Evolutionary conservation across 2,797 vertebrate species (phyloP).

Genomic region (Pseudocheirus occidentalis): DNA sequence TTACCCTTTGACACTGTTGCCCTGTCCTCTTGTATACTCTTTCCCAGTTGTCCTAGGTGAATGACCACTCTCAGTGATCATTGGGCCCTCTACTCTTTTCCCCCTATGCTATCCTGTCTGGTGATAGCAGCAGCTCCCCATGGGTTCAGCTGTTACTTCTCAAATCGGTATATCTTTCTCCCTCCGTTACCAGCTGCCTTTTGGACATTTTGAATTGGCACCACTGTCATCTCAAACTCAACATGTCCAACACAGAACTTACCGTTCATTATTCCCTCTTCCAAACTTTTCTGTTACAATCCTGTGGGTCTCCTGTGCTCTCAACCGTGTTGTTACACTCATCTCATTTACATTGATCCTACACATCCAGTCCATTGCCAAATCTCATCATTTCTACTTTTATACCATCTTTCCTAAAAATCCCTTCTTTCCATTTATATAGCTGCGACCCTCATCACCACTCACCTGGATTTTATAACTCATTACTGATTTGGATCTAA

Average conservation of each 20-base stretch:
- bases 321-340: neutral
- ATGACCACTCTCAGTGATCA: neutral
- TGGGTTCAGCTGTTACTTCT: neutral
- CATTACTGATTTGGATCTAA: too few relatives aligned
- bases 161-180: neutral
- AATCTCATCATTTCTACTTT: neutral
- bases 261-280: neutral
- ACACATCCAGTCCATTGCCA: neutral
- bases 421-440: neutral
- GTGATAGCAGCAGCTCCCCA: neutral
- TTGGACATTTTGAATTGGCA: neutral
- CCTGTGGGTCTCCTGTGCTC: neutral
- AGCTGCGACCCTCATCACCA: neutral
- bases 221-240: neutral
- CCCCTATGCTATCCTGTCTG: neutral
- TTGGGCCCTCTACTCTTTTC: neutral
- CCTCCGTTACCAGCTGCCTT: neutral
- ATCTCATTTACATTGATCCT: neutral
- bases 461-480: neutral
- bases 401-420: neutral
- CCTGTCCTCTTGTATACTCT: neutral
- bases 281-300: neutral
- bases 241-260: neutral
- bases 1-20: neutral
- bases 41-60: neutral